Evolutionary conservation across 2,797 vertebrate genomes (phyloP).

Genomic region (Coluber constrictor): DNA sequence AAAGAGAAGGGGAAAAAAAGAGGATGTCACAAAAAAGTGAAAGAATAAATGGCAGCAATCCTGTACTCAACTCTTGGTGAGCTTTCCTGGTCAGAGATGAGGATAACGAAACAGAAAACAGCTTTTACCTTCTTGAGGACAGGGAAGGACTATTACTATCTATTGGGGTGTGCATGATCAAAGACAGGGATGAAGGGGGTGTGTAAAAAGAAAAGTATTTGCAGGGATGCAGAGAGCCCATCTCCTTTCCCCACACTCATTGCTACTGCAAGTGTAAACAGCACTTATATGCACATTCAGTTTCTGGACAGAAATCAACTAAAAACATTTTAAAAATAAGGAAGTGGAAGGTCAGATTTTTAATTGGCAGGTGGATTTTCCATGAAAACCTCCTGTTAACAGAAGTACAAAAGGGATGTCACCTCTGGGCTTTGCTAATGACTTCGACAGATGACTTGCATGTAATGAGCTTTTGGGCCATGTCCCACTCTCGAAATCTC

Average conservation of each 20-base stretch:
- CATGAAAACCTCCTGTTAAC: background rate
- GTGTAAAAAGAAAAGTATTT: background rate
- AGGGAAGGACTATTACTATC: background rate
- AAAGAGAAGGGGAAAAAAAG: background rate
- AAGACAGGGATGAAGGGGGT: background rate
- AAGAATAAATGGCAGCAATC: background rate
- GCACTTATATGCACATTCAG: background rate
- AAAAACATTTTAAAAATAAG: background rate
- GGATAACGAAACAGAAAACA: background rate
- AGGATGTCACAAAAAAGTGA: background rate
- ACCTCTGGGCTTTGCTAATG: background rate
- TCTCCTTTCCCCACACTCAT: background rate
- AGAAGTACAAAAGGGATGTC: background rate
- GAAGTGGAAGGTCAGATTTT: background rate
- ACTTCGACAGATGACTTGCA: background rate
- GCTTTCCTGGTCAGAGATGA: background rate
- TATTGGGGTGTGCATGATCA: background rate
- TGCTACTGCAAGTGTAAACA: background rate
- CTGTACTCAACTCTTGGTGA: background rate
- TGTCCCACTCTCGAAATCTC: background rate
- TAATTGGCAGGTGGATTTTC: slow-evolving; percentile 4
- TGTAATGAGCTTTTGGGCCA: background rate
- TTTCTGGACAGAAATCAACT: background rate
- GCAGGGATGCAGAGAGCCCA: background rate
- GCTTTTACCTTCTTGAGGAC: background rate